Percentiles rank a stretch among this genome's conserved stretches.
Conservation (phyloP, 2,888 invertebrate species). For the Baccha elongata region DNA sequence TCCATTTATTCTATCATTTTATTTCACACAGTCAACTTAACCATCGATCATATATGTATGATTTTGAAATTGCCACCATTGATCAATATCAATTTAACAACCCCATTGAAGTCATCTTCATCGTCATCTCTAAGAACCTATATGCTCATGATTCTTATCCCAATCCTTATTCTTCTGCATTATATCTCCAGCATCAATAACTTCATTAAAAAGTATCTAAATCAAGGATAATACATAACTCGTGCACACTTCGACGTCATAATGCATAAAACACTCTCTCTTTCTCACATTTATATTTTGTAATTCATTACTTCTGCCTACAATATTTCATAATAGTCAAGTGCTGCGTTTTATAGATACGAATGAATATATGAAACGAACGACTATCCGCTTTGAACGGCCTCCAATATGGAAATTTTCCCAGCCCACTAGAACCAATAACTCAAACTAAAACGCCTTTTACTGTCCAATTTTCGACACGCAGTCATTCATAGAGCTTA, state of each 20-base stretch:
- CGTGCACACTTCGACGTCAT: conserved; percentile 50
- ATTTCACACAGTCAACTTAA: conserved; percentile 33
- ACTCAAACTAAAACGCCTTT: conserved; percentile 79
- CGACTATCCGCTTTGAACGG: no score
- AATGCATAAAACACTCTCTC: conserved; percentile 67
- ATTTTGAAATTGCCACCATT: conserved; percentile 44
- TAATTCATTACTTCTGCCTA: conserved; percentile 72
- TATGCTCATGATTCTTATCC: conserved; percentile 52
- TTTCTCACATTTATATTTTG: conserved; percentile 61
- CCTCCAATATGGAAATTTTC: conserved; percentile 69
- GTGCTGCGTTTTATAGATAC: conserved; percentile 8
- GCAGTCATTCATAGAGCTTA: conserved; percentile 77
- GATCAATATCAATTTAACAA: conserved; percentile 59
- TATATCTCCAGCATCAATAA: conserved; percentile 58
- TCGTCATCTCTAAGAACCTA: neutral
- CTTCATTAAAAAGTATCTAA: conserved; percentile 62
- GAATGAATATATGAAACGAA: neutral
- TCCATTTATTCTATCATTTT: no score
- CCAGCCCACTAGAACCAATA: conserved; percentile 75
- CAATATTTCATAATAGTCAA: conserved; percentile 68
- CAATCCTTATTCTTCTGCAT: conserved; percentile 41
- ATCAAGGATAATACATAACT: conserved; percentile 68
- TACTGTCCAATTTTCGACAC: conserved; percentile 80
- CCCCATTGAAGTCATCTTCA: neutral
- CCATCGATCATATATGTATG: conserved; percentile 55